A percentile compares a stretch with the other conserved stretches of the same genome.
These are phyloP conservation scores for Sinocyclocheilus anophthalmus DNA, from an alignment of 2,113 vertebrate species.

Conservation along the genomic window DNA sequence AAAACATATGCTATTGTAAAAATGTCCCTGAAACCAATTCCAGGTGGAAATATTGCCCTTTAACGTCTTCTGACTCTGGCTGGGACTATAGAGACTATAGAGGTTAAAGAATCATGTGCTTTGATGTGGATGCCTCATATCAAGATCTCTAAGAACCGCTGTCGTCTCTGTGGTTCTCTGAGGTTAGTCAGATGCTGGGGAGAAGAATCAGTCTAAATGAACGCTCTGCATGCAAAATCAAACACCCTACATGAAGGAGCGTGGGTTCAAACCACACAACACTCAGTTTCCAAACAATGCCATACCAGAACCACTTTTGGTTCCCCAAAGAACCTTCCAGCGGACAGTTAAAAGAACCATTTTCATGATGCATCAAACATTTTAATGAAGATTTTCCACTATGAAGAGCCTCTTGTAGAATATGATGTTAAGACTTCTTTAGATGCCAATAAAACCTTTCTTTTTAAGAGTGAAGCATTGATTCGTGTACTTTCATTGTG, in stretches of 20 bases:
- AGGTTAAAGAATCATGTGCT: not conserved
- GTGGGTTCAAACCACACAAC: not conserved
- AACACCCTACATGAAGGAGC: not conserved
- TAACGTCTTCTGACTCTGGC: not conserved
- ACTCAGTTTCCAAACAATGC: not conserved
- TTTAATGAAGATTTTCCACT: not conserved
- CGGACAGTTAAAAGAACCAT: too few species aligned
- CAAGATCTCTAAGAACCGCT: not conserved
- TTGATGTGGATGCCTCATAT: not conserved
- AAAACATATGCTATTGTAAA: not conserved
- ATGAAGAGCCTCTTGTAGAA: too few species aligned
- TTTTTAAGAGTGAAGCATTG: not conserved
- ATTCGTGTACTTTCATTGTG: not conserved
- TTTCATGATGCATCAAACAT: not conserved
- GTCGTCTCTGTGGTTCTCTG: not conserved
- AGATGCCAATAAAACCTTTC: too few species aligned
- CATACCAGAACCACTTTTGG: too few species aligned
- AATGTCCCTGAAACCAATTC: not conserved
- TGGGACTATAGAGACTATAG: not conserved
- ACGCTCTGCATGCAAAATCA: not conserved
- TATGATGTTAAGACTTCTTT: too few species aligned
- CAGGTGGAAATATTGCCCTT: not conserved
- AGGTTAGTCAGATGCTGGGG: not conserved
- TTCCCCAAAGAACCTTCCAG: not conserved
- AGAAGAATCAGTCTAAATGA: not conserved